Base-by-base conservation (phyloP, 1,140 invertebrate species). In the Asbolus verrucosus region DNA sequence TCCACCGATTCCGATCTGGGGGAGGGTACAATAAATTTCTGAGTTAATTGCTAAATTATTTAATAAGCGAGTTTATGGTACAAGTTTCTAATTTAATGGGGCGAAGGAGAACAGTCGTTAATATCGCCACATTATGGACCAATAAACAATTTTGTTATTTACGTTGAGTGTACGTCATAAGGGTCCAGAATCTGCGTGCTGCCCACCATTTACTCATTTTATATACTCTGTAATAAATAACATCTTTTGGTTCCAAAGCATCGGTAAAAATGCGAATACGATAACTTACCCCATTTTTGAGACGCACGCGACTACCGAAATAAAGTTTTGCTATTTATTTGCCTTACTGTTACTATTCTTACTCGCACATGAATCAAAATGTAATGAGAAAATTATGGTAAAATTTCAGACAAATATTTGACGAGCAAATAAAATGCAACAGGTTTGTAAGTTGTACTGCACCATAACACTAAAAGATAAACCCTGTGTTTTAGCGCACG, bases 1-100 rank as follows among this genome's bases (percentile, higher is more conserved):
- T n/a, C n/a, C n/a, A n/a, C n/a, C n/a, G n/a, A n/a, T n/a, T n/a
- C n/a, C n/a, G n/a, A n/a, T n/a, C n/a, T n/a, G n/a, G n/a, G n/a
- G n/a, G n/a, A n/a, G n/a, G n/a, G n/a, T n/a, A n/a, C n/a, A 54
- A 19, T 54, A 54, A 54, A 27, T 54, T 54, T 11, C 46, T 11
- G 19, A 14, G 21, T 16, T 54, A 54, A 54, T 54, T 54, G 11
- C 11, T n/a, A n/a, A 27, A 54, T 54, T 19, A 54, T 54, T 54
- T 54, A 54, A 54, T 54, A 54, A 54, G 27, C 46, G 19, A 4
- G 8, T 27, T 27, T 4, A 27, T 8, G 24, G 33, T 36, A 2
- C 33, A 2, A n/a, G 11, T 4, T n/a, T n/a, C 5, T 36, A 2
- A 36, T 4, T 36, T 36, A 36, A 36, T 6, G 8, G 24, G 24